Evolutionary conservation across 2,797 vertebrate species (phyloP).

Genomic region (Oreochromis mossambicus): DNA sequence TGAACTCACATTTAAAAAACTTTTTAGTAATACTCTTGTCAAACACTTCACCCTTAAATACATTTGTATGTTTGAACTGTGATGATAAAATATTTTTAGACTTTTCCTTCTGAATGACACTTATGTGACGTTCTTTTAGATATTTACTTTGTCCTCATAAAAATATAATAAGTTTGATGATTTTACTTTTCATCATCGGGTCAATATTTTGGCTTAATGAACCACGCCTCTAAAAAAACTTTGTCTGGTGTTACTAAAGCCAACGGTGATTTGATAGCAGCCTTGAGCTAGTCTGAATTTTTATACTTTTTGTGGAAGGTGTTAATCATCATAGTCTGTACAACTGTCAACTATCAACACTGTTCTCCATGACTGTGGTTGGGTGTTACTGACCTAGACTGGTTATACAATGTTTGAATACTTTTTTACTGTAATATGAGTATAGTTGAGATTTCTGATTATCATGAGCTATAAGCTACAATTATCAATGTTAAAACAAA

Average conservation of each 20-base stretch:
- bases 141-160: background rate
- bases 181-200: background rate
- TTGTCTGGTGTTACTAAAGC: background rate
- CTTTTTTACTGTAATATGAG: background rate
- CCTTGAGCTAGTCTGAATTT: background rate
- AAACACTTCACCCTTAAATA: background rate
- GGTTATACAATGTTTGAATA: background rate
- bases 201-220: background rate
- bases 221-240: background rate
- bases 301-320: background rate
- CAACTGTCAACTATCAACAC: background rate
- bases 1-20: background rate
- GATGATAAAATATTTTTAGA: background rate
- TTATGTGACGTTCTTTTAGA: background rate
- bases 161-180: background rate
- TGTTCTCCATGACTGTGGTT: background rate
- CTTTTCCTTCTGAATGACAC: background rate
- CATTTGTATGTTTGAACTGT: background rate
- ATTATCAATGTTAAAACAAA: background rate
- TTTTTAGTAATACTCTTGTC: background rate
- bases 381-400: background rate
- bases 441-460: background rate
- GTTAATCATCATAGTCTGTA: background rate
- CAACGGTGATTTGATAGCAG: background rate
- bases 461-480: background rate